phyloP scores from a whole-genome alignment of 2,797 vertebrate genomes.

The Crenuchus spilurus region DNA sequence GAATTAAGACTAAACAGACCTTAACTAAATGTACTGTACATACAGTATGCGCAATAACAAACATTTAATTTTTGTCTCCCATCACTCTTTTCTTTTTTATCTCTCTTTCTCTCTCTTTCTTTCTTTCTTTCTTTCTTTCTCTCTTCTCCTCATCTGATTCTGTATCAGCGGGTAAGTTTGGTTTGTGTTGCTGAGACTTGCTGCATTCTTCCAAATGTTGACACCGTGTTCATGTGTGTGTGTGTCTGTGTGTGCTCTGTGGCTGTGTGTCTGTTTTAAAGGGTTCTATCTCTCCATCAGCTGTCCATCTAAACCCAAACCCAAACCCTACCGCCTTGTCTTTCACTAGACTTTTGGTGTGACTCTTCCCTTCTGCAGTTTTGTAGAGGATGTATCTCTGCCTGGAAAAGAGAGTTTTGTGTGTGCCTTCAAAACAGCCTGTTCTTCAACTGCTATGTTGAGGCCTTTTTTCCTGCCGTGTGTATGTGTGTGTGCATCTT shows the following conservation, averaged over 20 bases:
- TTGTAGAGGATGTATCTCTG: constrained; percentile 73
- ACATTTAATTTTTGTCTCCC: constrained; percentile 93
- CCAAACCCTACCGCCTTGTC: constrained; percentile 34
- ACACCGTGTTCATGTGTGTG: constrained; percentile 57
- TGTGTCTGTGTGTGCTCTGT: constrained; percentile 51
- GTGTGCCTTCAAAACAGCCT: constrained; percentile 61
- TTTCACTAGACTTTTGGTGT: constrained; percentile 51
- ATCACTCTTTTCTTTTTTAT: constrained; percentile 79
- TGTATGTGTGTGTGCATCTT: constrained; percentile 22
- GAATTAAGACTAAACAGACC: not conserved
- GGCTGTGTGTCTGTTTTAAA: constrained; percentile 43
- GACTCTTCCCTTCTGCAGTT: constrained; percentile 71
- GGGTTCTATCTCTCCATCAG: constrained; percentile 47
- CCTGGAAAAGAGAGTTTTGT: constrained; percentile 68
- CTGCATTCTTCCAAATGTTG: constrained; percentile 49
- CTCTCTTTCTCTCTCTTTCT: constrained; percentile 47
- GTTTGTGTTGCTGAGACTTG: constrained; percentile 57
- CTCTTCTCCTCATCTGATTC: constrained; percentile 61
- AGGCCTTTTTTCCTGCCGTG: constrained; percentile 19
- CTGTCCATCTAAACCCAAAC: constrained; percentile 15
- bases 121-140: constrained; percentile 20
- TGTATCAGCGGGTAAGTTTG: constrained; percentile 67
- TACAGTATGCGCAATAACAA: constrained; percentile 72
- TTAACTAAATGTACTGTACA: constrained; percentile 28
- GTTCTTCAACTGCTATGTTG: constrained; percentile 38